Evolutionary conservation across 1,140 invertebrate genomes (phyloP).

Genomic region (Xylocopa sonorina): DNA sequence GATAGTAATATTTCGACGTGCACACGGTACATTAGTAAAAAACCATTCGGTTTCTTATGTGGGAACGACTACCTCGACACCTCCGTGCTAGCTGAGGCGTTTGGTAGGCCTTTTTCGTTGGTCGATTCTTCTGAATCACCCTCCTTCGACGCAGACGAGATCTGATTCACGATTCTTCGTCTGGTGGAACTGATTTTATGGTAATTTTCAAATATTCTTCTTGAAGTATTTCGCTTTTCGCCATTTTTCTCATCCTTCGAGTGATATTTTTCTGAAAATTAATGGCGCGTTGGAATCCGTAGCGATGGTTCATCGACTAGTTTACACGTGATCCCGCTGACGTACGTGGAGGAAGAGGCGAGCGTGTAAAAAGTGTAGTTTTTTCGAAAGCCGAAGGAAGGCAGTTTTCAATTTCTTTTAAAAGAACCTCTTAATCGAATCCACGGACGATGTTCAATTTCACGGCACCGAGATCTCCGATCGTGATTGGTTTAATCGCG

Average conservation of each 20-base stretch:
- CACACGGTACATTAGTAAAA: not conserved
- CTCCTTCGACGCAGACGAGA: not conserved
- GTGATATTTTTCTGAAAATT: no score
- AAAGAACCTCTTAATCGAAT: not conserved
- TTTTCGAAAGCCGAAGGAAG: not conserved
- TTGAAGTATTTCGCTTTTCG: no score
- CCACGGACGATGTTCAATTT: not conserved
- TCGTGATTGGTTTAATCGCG: not conserved
- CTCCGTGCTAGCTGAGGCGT: not conserved
- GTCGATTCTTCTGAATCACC: not conserved
- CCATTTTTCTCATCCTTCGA: no score
- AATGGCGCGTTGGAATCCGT: no score
- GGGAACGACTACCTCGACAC: constrained; percentile 11
- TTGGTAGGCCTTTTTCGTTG: not conserved
- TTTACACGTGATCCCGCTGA: no score
- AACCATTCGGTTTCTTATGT: constrained; percentile 1
- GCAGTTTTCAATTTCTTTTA: not conserved
- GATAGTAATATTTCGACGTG: constrained; percentile 14
- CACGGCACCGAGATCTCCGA: not conserved
- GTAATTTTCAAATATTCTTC: no score
- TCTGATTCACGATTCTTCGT: not conserved
- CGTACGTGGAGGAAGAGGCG: no score
- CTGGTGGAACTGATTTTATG: not conserved
- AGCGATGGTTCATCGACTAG: no score
- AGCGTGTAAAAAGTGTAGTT: no score